Base-by-base conservation (phyloP, 2,888 invertebrate species). In the Orgyia antiqua region DNA sequence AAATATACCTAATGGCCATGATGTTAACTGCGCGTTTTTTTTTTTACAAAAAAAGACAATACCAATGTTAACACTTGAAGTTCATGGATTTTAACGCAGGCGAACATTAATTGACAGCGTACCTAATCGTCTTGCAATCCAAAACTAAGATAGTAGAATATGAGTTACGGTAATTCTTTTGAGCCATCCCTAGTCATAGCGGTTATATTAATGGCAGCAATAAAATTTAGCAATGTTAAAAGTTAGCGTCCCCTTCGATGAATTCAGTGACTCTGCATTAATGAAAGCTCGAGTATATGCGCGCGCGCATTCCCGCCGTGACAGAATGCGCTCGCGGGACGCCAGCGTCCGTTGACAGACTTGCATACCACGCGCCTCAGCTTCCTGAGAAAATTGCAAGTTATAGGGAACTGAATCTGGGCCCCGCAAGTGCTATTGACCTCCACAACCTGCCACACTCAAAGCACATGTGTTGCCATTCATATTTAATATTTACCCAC, bases 371-470 rank as follows among this genome's bases (percentile, higher is more conserved):
- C 65, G 67, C 59, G 57, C 51, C 54, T 43, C 52, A 67, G 72
- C 71, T 83, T 84, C 84, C 79, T 77, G 73, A 79, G 83, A 84
- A 83, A 83, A 83, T 80, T 69, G 78, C 82, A 79, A 82, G 72
- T 83, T 82, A 80, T 74, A 72, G 76, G 78, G 77, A 79, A 79
- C 70, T 77, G 73, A 82, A 82, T 79, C 80, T 79, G 79, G 75
- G 72, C 61, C 71, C 76, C 65, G 46, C 68, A 64, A 68, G 78
- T 79, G 80, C 74, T 78, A 70, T 70, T 80, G 80, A 84, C 80
- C 82, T 62, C 52, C 50, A 50, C 67, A 70, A 70, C 72, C 64
- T 72, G 66, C 67, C 59, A 64, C 67, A 68, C 64, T 69, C 66
- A 46, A 58, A 64, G 68, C 68, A 71, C 69, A 69, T 71, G 67